These are phyloP conservation scores for Spilarctia lutea DNA, from an alignment of 2,888 invertebrate species.

Conservation along the genomic window DNA sequence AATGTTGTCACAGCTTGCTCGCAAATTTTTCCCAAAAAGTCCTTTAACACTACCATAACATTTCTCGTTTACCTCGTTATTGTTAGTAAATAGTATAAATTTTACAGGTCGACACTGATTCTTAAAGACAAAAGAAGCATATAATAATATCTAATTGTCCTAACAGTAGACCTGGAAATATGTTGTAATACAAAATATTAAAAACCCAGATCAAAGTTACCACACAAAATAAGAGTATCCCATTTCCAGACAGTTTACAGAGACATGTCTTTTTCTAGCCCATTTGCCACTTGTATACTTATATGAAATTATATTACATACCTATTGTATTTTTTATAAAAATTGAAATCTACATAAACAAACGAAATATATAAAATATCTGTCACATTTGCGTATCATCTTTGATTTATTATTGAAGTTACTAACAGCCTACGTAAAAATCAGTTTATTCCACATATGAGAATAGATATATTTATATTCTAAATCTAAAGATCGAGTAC, in stretches of 20 bases:
- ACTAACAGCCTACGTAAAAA: background rate
- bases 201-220: background rate
- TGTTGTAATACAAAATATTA: background rate
- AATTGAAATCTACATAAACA: background rate
- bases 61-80: background rate
- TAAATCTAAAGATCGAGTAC: background rate
- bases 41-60: background rate
- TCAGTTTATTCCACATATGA: background rate
- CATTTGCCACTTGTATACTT: background rate
- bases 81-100: background rate
- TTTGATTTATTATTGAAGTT: background rate
- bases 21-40: background rate
- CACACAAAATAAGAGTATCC: too few species aligned
- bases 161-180: background rate
- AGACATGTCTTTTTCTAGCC: background rate
- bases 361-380: background rate
- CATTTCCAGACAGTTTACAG: too few species aligned
- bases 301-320: background rate
- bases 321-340: background rate
- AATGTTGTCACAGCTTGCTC: background rate
- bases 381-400: background rate
- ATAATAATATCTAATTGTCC: background rate
- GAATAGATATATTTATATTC: background rate
- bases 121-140: background rate
- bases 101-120: background rate